Conservation (phyloP, 2,797 vertebrate species). For the Pelobates cultripes region DNA sequence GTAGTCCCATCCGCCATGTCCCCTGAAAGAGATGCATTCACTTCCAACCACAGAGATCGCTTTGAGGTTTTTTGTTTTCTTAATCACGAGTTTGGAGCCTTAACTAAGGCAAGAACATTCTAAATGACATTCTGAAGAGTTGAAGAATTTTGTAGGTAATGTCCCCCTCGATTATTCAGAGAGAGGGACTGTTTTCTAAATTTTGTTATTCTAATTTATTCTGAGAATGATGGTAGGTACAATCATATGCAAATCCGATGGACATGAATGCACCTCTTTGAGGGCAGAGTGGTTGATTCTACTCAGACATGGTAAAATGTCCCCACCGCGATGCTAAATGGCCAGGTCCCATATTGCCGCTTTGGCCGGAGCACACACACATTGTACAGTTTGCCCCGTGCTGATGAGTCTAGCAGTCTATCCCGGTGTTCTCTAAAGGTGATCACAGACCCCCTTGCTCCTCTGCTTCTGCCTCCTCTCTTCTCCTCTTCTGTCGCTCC, state of each 20-base stretch:
- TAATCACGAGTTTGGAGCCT: too few species aligned
- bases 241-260: background rate
- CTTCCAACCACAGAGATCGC: background rate
- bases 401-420: background rate
- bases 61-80: too few species aligned
- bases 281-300: slow-evolving; percentile 24
- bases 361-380: background rate
- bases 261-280: background rate
- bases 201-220: too few species aligned
- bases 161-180: too few species aligned
- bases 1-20: background rate
- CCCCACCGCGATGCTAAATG: slow-evolving; percentile 1
- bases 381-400: background rate
- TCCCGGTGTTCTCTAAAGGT: background rate
- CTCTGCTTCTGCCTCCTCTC: slow-evolving; percentile 59
- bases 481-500: slow-evolving; percentile 61
- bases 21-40: slow-evolving; percentile 11
- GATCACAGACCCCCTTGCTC: slow-evolving; percentile 63
- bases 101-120: too few species aligned
- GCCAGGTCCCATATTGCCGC: background rate
- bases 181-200: too few species aligned
- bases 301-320: background rate
- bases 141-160: too few species aligned
- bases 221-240: too few species aligned
- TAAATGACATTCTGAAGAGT: too few species aligned